Conservation (phyloP, 2,888 invertebrate genomes). For the Drosophila demipolita region DNA sequence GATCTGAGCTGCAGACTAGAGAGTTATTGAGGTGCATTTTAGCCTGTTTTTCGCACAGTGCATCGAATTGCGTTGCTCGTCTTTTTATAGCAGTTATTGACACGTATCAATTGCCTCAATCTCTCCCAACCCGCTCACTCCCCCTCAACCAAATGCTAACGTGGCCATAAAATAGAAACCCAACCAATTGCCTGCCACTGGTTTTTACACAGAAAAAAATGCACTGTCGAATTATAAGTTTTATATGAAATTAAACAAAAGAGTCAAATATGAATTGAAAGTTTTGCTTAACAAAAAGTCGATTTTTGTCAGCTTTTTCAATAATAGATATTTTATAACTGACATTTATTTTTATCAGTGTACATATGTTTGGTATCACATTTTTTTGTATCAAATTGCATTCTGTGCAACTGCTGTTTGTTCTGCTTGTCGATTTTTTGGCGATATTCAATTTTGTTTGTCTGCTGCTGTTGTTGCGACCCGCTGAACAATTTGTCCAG, state of each 20-base stretch:
- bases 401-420: constrained; percentile 23
- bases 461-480: constrained; percentile 59
- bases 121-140: background rate
- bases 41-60: constrained; percentile 34
- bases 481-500: constrained; percentile 71
- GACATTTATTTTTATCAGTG: background rate
- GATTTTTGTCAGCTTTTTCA: background rate
- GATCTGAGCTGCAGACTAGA: constrained; percentile 71
- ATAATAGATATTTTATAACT: background rate
- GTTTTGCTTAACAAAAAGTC: background rate
- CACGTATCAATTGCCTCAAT: constrained; percentile 76
- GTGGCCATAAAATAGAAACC: constrained; percentile 54
- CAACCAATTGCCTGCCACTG: constrained; percentile 39
- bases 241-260: background rate
- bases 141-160: constrained; percentile 35
- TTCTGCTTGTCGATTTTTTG: constrained; percentile 58
- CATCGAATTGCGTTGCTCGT: constrained; percentile 47
- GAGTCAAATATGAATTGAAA: background rate
- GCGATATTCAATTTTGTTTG: constrained; percentile 82
- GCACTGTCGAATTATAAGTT: rapidly evolving
- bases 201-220: constrained; percentile 1
- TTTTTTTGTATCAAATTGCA: constrained; percentile 17
- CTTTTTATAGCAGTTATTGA: constrained; percentile 77
- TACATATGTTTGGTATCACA: background rate
- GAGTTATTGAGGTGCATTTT: constrained; percentile 68